These are phyloP conservation scores for Discoglossus pictus DNA, from an alignment of 2,797 vertebrate genomes.

Conservation along the genomic window DNA sequence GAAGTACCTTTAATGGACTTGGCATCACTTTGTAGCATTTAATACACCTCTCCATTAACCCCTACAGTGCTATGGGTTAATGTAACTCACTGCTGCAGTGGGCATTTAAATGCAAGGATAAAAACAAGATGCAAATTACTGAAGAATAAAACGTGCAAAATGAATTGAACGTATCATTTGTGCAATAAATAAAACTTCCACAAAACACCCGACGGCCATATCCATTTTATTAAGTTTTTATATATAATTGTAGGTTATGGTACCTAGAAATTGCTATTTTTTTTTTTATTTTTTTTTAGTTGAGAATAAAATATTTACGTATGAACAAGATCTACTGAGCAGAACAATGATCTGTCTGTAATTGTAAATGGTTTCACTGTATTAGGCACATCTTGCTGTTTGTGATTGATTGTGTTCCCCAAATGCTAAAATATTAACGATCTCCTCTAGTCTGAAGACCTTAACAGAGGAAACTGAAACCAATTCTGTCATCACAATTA, in stretches of 20 bases:
- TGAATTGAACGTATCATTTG: too few relatives aligned
- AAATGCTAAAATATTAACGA: conserved; percentile 82
- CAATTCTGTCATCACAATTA: conserved; percentile 96
- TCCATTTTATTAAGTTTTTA: too few relatives aligned
- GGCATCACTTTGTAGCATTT: conserved; percentile 87
- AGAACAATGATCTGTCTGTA: conserved; percentile 47
- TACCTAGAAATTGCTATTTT: too few relatives aligned
- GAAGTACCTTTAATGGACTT: conserved; percentile 96
- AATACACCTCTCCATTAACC: conserved; percentile 56
- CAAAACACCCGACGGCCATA: too few relatives aligned
- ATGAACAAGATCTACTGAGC: conserved; percentile 11
- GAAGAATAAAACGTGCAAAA: too few relatives aligned
- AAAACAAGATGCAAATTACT: too few relatives aligned
- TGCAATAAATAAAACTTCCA: too few relatives aligned
- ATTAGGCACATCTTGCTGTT: conserved; percentile 74
- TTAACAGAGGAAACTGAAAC: conserved; percentile 81
- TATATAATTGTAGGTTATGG: too few relatives aligned
- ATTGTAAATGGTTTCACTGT: conserved; percentile 57
- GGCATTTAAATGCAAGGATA: conserved; percentile 11
- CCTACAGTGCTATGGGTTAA: conserved; percentile 26
- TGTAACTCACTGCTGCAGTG: conserved; percentile 24
- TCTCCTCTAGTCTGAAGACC: conserved; percentile 74
- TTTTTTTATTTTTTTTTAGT: too few relatives aligned
- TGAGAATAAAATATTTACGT: conserved; percentile 48
- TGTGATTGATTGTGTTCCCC: conserved; percentile 82